Evolutionary conservation across 2,888 invertebrate species (phyloP), one percentile per base, ranked within the genome.

Genomic region (Pristionchus arcanus): DNA sequence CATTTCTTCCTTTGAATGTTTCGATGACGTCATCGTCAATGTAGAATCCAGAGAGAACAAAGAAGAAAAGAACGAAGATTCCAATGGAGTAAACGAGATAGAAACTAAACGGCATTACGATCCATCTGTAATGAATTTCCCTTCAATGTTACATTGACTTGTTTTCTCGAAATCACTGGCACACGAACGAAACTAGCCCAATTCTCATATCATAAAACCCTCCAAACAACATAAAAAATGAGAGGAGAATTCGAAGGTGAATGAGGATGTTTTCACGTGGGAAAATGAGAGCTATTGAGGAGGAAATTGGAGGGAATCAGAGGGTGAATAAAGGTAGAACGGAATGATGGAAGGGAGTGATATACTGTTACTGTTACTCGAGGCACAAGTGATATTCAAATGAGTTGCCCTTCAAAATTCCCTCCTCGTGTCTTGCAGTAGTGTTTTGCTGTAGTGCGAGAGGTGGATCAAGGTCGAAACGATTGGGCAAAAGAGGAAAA

Each of bases 1-100:
- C 81, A 53, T 25, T 77, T 37, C 25, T 25, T n/a, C 37, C 49
- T n/a, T 49, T 81, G 81, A 81, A 81, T 49, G 49, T n/a, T 11
- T 42, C 81, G 81, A 81, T 81, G 81, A 81, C 28, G 15, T 81
- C 49, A 49, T 81, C 81, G n/a, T 81, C 49, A 53, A 81, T n/a
- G 19, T 9, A n/a, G 81, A 81, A 81, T 28, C 49, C 81, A 81
- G 81, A 53, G 81, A 81, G 42, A n/a, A 81, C n/a, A 21, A 81
- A 81, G 53, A 81, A 81, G 81, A 81, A 53, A 81, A 81, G 49
- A 28, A 81, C 81, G 81, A 81, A 81, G n/a, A 81, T n/a, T 49
- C 81, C 81, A 19, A 81, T 53, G n/a, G 81, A 49, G 28, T 81
- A 81, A 9, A 81, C 81, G 49, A 81, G 81, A 81, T 81, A 81